Evolutionary conservation across 1,140 invertebrate species (phyloP), one percentile per base, ranked within the genome.

Genomic region (Coenobita brevimanus): DNA sequence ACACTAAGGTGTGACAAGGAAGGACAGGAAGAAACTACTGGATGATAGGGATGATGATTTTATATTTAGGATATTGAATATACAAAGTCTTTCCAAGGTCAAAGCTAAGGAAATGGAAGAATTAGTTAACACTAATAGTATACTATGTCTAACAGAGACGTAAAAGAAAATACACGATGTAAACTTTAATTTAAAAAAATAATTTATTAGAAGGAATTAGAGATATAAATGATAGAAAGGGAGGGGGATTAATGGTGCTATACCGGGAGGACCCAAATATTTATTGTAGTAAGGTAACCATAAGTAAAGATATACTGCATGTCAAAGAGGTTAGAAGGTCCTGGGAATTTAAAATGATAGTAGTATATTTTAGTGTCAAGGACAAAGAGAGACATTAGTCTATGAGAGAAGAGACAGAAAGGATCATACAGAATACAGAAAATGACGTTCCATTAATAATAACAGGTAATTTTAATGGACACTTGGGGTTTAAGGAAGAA

Each of bases 201-300:
- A 50, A 50, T 17, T 8, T 50, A 50, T 17, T 50, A 50, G 46
- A 50, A 50, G 46, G 46, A 50, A 50, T 50, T 6, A 50, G 46
- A 17, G 46, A 50, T 50, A 50, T 50, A 8, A 50, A 50, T 50
- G 46, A 50, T 50, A 50, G 46, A 17, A 78, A 78, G 43, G 75
- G 75, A 43, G 75, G 75, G 43, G 75, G 75, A 4, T 43, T 78
- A 46, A 46, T 78, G 75, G 13, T 43, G 36, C 41, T 43, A 78
- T 46, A 46, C 36, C 6, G 41, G 24, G n/a, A 67, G n/a, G 30
- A 33, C 6, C 21, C 8, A 33, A 27, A 78, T 8, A 78, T 78
- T 43, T 46, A 46, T 27, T n/a, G 36, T 6, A 13, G 41, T 15
- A 50, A 78, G n/a, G 38, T 54, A 10, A 54, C 38, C 6, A 54